Percentiles rank a stretch among this genome's conserved stretches.
Conservation (phyloP, 2,113 vertebrate species). For the Jaculus jaculus region DNA sequence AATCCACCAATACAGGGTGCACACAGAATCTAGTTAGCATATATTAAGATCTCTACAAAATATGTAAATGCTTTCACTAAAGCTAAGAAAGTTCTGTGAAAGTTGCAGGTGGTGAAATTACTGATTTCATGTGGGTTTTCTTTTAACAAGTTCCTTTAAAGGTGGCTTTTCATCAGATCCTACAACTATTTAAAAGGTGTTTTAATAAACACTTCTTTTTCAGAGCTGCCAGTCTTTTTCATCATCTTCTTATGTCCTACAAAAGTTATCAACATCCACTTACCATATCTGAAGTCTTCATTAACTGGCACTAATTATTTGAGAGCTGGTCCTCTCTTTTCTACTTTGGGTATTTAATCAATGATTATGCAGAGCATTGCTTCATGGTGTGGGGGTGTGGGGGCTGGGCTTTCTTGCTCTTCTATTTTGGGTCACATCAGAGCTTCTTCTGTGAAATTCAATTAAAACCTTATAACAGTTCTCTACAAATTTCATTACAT, state of each 20-base stretch:
- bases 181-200: slow-evolving; percentile 79
- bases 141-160: slow-evolving; percentile 81
- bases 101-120: slow-evolving; percentile 79
- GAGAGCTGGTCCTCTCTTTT: slow-evolving; percentile 67
- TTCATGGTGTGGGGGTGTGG: slow-evolving; percentile 63
- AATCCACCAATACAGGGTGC: neutral
- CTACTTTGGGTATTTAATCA: slow-evolving; percentile 76
- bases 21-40: neutral
- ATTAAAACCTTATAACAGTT: slow-evolving; percentile 86
- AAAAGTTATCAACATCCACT: slow-evolving; percentile 77
- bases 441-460: slow-evolving; percentile 87
- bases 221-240: slow-evolving; percentile 78
- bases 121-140: slow-evolving; percentile 70
- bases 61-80: slow-evolving; percentile 60
- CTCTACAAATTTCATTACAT: slow-evolving; percentile 83
- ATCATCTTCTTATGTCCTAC: slow-evolving; percentile 66
- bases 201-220: slow-evolving; percentile 84
- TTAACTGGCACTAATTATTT: slow-evolving; percentile 81
- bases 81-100: slow-evolving; percentile 69
- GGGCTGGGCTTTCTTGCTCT: neutral
- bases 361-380: slow-evolving; percentile 72
- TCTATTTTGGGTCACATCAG: slow-evolving; percentile 80
- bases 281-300: slow-evolving; percentile 80
- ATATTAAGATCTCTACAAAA: slow-evolving; percentile 56
- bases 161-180: slow-evolving; percentile 75